Base-by-base conservation (phyloP, 2,888 invertebrate species). In the Epinotia brunnichana region DNA sequence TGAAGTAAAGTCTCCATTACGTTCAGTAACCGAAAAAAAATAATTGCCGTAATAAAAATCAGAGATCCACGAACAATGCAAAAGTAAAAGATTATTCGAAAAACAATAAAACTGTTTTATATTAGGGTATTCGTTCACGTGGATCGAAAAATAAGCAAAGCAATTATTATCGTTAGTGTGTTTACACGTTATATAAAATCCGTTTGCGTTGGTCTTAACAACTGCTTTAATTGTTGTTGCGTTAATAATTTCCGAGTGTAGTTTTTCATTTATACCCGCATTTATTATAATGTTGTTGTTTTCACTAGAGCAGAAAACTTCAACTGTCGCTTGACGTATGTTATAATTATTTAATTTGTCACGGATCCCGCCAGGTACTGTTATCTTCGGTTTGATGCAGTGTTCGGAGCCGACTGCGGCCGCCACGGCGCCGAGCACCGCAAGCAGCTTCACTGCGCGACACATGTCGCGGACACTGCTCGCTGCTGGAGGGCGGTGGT, bases 351-450 rank as follows among this genome's bases (percentile, higher is more conserved):
- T 13, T 11, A 11, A 9, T 3, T 29, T 9, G 3, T 35, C n/a
- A 4, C 13, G n/a, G 2, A 35, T 35, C n/a, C 15, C 59, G 1
- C 17, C 59, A n/a, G 35, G 35, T 15, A 59, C 29, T 35, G 59
- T n/a, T 35, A 59, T 35, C n/a, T 59, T 59, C 29, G 59, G 59
- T 35, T 35, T 17, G 1, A n/a, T 59, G 29, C 59, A 59, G 11
- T 11, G 11, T 10, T 9, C 24, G 3, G 56, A 29, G 17, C 9
- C 17, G 2, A 7, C 7, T 10, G 54, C 11, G 13, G 54, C 54
- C 7, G 21, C 9, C 2, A 53, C n/a, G 1, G 19, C 4, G n/a
- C 3, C 9, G 5, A 9, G 7, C 4, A 53, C 7, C 0, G 53
- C 17, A 9, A 35, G 35, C 2, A 53, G 10, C 53, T 17, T n/a